Base-by-base conservation (phyloP, 2,888 invertebrate species). In the Danaus chrysippus region DNA sequence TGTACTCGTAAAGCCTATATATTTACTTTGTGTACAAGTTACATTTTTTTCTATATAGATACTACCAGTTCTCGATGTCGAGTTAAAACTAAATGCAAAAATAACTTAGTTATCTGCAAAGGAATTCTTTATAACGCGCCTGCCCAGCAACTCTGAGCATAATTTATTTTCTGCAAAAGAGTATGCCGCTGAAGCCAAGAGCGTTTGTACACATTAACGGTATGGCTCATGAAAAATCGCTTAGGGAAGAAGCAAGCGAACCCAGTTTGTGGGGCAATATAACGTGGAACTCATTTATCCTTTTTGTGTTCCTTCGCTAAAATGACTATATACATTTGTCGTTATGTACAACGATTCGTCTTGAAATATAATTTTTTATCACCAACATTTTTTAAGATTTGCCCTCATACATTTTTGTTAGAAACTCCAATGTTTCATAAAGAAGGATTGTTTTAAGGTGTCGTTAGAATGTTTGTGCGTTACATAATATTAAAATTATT, bases 201-300 rank as follows among this genome's bases (percentile, higher is more conserved):
- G 79, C 84, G 85, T 87, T 86, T 84, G 90, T 89, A 87, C 85
- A 88, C 90, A 88, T 88, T 90, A 89, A 86, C 87, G 78, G 82
- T 75, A 77, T 77, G 82, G 83, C 87, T 88, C 88, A 87, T 90
- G 89, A 90, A 88, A 88, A 88, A 90, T 88, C 87, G 89, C 86
- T 90, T 89, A 88, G 83, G 81, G 80, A 78, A 81, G 78, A 76
- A 76, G 82, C 77, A 75, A 72, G 76, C 73, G 78, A 76, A 70
- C 69, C 68, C 70, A 69, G 75, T 77, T 77, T 82, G 79, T 78
- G 77, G 76, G 76, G 68, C 69, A 69, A 71, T 72, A 71, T 71
- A 70, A 71, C 70, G 69, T 69, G 58, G 67, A 65, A 67, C 67
- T 62, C 66, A 71, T 73, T 70, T 71, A 68, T 71, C 62, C 64